Evolutionary conservation across 2,888 invertebrate species (phyloP), one percentile per base, ranked within the genome.

Genomic region (Acleris holmiana): DNA sequence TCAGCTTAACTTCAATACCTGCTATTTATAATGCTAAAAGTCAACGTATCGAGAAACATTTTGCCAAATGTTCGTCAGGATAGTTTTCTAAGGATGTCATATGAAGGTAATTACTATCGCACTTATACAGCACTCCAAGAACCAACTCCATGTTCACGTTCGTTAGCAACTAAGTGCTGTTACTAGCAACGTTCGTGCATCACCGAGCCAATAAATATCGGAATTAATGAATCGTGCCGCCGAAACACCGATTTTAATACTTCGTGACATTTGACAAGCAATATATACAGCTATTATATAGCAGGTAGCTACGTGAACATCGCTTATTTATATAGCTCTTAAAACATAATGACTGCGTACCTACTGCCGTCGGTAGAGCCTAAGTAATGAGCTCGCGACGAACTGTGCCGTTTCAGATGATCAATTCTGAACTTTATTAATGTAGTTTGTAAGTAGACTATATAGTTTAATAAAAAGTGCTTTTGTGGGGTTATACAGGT

Each of bases 241-340:
- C 79, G 80, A 82, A 88, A 89, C 88, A 86, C 86, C 83, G 87
- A 84, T 89, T 88, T 84, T 89, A 88, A 89, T 87, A 83, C 85
- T 83, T 87, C 85, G 85, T 86, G 87, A 85, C 86, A 83, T 76
- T 73, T 80, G 81, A 84, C 84, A 83, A 80, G 78, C 76, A 76
- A 76, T 80, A 77, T 76, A 77, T 81, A 79, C 78, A 75, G 18
- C 50, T 55, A 53, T 57, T 63, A 63, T 63, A 63, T 57, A 57
- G 46, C 51, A 21, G 48, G 47, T 54, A 54, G 57, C 50, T 50
- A 40, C 53, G 40, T 63, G 46, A 57, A 41, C 53, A 46, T 46
- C 15, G 35, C 47, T 56, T 62, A 50, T 51, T 56, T 62, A 50
- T 51, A 49, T 62, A 54, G 64, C 59, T 59, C 64, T 59, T 64